phyloP scores from a whole-genome alignment of 2,113 vertebrate genomes.

The Speoplatyrhinus poulsoni region DNA sequence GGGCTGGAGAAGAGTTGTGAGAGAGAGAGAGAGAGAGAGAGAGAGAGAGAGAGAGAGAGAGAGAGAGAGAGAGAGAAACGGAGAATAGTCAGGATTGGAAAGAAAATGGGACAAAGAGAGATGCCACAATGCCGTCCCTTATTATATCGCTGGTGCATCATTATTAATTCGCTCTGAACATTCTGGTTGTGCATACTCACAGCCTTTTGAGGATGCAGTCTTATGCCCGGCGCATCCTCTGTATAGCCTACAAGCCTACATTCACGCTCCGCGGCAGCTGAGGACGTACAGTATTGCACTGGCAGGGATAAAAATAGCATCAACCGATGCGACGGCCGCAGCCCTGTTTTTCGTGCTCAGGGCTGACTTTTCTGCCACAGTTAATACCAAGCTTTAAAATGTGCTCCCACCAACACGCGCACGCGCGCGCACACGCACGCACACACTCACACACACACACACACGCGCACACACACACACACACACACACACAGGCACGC shows the following conservation, averaged over 20 bases:
- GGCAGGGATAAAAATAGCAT: constrained; percentile 83
- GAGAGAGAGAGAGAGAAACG: constrained; percentile 21
- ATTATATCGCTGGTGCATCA: not conserved
- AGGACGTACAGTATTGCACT: constrained; percentile 75
- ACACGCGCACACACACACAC: not conserved
- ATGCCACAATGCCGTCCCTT: constrained; percentile 1
- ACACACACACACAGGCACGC: not conserved
- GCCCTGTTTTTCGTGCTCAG: constrained; percentile 65
- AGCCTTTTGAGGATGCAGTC: not conserved
- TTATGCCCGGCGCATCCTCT: constrained; percentile 13
- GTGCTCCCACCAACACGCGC: not conserved
- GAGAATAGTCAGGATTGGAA: not conserved
- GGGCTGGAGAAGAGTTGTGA: not conserved
- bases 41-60: not conserved
- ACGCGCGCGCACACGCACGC: constrained; percentile 3
- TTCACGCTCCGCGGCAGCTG: constrained; percentile 56
- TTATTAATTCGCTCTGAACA: not conserved
- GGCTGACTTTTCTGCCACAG: constrained; percentile 69
- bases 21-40: constrained; percentile 14
- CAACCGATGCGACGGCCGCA: constrained; percentile 72
- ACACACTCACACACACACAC: constrained; percentile 17
- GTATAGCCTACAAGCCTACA: constrained; percentile 4
- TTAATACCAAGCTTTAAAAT: constrained; percentile 15
- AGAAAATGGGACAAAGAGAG: not conserved
- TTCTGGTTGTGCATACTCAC: not conserved